Percentiles rank a stretch among this genome's conserved stretches.
phyloP scores from a whole-genome alignment of 2,888 invertebrate genomes.

The Cyclophora punctaria region DNA sequence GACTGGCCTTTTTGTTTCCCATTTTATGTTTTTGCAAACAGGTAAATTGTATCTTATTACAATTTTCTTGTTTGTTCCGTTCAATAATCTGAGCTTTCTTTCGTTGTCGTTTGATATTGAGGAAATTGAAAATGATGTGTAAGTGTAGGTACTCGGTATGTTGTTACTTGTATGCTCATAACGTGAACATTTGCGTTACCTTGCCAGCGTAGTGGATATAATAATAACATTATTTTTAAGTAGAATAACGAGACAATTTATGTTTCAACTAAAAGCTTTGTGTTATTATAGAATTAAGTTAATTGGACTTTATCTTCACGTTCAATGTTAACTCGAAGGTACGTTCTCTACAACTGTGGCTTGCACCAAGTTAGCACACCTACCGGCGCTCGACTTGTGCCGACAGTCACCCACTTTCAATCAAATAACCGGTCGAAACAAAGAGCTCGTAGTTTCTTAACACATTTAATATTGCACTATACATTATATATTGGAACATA shows the following conservation, averaged over 20 bases:
- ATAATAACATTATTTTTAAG: constrained; percentile 2
- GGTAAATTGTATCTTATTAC: constrained; percentile 14
- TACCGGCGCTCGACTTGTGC: constrained; percentile 19
- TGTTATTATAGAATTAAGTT: constrained; percentile 44
- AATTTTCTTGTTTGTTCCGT: background rate
- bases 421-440: constrained; percentile 51
- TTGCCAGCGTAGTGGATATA: background rate
- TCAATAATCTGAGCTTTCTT: background rate
- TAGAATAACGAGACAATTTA: constrained; percentile 8
- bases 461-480: constrained; percentile 16
- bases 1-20: constrained; percentile 13
- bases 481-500: constrained; percentile 21
- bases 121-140: no score
- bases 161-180: no score
- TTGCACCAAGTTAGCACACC: constrained; percentile 25
- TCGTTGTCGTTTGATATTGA: constrained; percentile 1
- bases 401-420: constrained; percentile 64
- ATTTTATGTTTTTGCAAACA: constrained; percentile 9
- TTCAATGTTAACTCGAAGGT: constrained; percentile 51
- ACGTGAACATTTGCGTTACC: background rate
- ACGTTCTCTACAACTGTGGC: constrained; percentile 39
- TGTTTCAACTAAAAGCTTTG: constrained; percentile 20
- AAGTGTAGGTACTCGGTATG: no score
- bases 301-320: constrained; percentile 58
- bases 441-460: constrained; percentile 43